These are phyloP conservation scores for Drosophila pallidifrons DNA, from an alignment of 1,140 invertebrate species.

Conservation along the genomic window DNA sequence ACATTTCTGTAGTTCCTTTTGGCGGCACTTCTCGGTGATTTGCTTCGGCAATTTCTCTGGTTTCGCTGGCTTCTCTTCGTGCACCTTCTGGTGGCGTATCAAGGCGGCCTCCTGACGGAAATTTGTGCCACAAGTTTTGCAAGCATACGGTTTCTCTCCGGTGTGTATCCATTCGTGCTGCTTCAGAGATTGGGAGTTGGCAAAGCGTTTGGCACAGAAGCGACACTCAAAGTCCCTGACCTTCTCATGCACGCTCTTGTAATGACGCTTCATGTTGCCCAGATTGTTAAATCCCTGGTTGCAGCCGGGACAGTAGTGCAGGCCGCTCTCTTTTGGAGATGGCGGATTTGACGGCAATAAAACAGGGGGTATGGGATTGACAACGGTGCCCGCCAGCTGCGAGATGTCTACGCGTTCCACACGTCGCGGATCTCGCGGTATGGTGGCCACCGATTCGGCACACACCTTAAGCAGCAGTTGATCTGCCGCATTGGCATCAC, in stretches of 20 bases:
- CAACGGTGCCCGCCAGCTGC: conserved; percentile 71
- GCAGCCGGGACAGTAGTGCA: conserved; percentile 76
- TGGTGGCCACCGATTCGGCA: conserved; percentile 76
- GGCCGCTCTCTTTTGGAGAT: conserved; percentile 68
- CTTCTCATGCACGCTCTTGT: conserved; percentile 80
- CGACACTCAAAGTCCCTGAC: conserved; percentile 82
- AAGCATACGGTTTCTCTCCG: conserved; percentile 85
- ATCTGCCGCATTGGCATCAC: conserved; percentile 28
- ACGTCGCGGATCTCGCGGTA: conserved; percentile 71
- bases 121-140: conserved; percentile 66
- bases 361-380: conserved; percentile 74
- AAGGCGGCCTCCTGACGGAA: conserved; percentile 79
- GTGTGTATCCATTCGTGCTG: conserved; percentile 85
- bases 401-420: conserved; percentile 77
- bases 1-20: conserved; percentile 65
- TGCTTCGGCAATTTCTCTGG: conserved; percentile 53
- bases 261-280: conserved; percentile 80
- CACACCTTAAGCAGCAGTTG: conserved; percentile 72
- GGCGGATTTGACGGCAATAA: conserved; percentile 44
- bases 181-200: conserved; percentile 80
- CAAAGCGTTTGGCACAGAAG: conserved; percentile 76
- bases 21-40: conserved; percentile 62
- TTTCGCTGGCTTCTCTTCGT: conserved; percentile 58
- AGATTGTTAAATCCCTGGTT: conserved; percentile 77
- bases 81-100: conserved; percentile 80